Evolutionary conservation across 1,140 invertebrate genomes (phyloP).

Genomic region (Micrasema minimum): DNA sequence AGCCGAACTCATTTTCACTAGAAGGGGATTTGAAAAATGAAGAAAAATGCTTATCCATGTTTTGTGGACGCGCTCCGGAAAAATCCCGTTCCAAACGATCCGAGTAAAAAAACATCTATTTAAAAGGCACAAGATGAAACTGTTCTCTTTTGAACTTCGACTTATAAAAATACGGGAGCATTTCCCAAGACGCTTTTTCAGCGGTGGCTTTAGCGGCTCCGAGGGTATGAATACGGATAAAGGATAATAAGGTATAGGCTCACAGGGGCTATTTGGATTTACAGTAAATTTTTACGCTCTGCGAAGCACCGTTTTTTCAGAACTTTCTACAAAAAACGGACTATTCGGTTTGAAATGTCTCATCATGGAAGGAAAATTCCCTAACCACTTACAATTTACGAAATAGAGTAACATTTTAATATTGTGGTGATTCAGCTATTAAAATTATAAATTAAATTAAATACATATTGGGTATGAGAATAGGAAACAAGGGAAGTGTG

Average conservation of each 20-base stretch:
- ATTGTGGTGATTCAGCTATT: too few relatives aligned
- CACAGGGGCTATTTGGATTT: conserved; percentile 20
- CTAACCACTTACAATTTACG: neutral
- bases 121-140: conserved; percentile 10
- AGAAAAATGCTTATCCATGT: conserved; percentile 34
- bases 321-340: too few relatives aligned
- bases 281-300: conserved; percentile 23
- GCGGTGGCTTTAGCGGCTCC: conserved; percentile 2
- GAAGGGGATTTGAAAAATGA: conserved; percentile 29
- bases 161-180: neutral
- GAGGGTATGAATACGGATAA: conserved; percentile 14
- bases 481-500: too few relatives aligned
- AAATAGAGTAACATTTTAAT: too few relatives aligned
- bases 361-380: conserved; percentile 3
- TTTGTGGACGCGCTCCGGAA: neutral
- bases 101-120: conserved; percentile 1
- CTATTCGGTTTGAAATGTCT: too few relatives aligned
- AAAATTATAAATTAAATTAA: too few relatives aligned
- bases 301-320: neutral
- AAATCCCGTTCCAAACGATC: conserved; percentile 5
- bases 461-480: too few relatives aligned
- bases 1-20: conserved; percentile 6
- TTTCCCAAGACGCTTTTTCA: neutral
- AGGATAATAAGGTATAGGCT: conserved; percentile 13
- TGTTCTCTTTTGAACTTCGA: neutral